These are phyloP conservation scores for Druon quercuslanigerum DNA, from an alignment of 1,140 invertebrate genomes.

Conservation along the genomic window DNA sequence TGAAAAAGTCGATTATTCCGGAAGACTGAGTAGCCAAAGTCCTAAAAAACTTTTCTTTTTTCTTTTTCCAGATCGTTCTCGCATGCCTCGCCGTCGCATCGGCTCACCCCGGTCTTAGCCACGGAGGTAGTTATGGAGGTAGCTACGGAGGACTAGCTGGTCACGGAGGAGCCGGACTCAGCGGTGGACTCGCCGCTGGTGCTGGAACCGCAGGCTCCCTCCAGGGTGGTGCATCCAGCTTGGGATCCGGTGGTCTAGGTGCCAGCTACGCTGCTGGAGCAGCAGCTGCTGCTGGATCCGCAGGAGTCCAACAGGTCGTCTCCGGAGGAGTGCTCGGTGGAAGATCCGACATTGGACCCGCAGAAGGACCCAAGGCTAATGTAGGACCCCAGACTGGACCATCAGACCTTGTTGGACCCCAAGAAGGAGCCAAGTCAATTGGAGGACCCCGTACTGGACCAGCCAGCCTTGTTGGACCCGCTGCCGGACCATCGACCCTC, in stretches of 20 bases:
- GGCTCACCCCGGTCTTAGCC: too few species aligned
- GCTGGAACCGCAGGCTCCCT: too few species aligned
- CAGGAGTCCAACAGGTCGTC: slow-evolving; percentile 54
- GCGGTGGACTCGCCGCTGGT: too few species aligned
- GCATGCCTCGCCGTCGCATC: too few species aligned
- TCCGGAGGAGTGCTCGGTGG: slow-evolving; percentile 74
- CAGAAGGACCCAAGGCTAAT: too few species aligned
- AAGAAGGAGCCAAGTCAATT: too few species aligned
- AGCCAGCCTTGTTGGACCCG: slow-evolving; percentile 56
- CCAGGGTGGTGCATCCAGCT: too few species aligned
- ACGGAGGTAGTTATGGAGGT: slow-evolving; percentile 46
- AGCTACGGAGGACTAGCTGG: slow-evolving; percentile 45
- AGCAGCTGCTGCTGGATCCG: too few species aligned
- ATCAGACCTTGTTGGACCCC: too few species aligned
- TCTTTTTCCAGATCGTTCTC: slow-evolving; percentile 17
- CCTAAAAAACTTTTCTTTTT: slow-evolving; percentile 3
- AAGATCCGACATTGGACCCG: slow-evolving; percentile 52
- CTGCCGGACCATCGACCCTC: too few species aligned
- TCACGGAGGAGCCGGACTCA: slow-evolving; percentile 64
- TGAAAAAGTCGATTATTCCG: background rate
- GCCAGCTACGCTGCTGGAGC: slow-evolving; percentile 70
- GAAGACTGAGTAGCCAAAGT: background rate
- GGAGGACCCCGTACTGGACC: too few species aligned
- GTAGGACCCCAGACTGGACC: too few species aligned
- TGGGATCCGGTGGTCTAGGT: slow-evolving; percentile 70